Percentiles rank a stretch among this genome's conserved stretches.
phyloP scores from a whole-genome alignment of 1,140 invertebrate genomes.

The Chionoecetes opilio region DNA sequence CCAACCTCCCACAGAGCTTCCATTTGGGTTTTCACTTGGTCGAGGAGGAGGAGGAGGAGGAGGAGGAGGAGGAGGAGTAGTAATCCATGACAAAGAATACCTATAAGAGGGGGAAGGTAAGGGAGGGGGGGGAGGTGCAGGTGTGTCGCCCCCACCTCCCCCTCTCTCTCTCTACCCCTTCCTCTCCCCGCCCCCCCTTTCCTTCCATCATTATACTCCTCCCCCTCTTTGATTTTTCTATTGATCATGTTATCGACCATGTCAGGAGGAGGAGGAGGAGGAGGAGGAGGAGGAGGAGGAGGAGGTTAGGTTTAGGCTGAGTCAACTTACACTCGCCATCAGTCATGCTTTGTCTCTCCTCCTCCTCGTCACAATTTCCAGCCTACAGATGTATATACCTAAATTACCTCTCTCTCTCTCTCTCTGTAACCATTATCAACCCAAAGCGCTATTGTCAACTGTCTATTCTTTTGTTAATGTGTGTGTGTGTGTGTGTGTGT shows the following conservation, averaged over 20 bases:
- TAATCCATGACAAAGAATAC: background rate
- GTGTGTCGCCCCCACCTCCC: background rate
- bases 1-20: background rate
- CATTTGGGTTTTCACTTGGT: background rate
- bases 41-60: constrained; percentile 44
- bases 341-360: background rate
- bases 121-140: background rate
- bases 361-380: background rate
- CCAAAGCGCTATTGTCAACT: too few species aligned
- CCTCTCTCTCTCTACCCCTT: background rate
- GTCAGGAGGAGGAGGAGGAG: background rate
- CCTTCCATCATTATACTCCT: background rate
- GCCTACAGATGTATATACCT: background rate
- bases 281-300: constrained; percentile 23
- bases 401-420: constrained; percentile 2
- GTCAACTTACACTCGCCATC: background rate
- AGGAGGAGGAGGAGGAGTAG: background rate
- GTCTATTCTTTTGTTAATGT: too few species aligned
- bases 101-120: background rate
- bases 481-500: too few species aligned
- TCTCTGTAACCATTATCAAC: background rate
- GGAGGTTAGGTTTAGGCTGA: background rate
- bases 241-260: background rate
- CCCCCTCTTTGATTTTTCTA: background rate
- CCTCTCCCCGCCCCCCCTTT: background rate